phyloP scores from a whole-genome alignment of 2,888 invertebrate genomes.

The Tinea pellionella region DNA sequence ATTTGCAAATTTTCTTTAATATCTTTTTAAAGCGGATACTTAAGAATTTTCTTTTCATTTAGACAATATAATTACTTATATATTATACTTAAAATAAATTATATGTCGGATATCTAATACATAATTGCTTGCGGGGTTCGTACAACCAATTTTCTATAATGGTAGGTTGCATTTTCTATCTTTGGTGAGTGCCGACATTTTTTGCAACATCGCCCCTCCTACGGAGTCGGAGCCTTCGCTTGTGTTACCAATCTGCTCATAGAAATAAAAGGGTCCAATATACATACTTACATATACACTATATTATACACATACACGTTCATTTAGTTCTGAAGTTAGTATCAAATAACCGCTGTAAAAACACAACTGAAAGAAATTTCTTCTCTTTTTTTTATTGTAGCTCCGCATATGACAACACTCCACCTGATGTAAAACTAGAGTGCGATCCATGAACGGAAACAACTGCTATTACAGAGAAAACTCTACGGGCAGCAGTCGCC shows the following conservation, averaged over 20 bases:
- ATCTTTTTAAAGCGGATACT: neutral
- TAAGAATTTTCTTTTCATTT: neutral
- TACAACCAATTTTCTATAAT: slow-evolving; percentile 36
- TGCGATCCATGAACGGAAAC: too few relatives aligned
- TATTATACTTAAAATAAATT: neutral
- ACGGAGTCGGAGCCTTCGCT: slow-evolving; percentile 23
- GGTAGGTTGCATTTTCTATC: slow-evolving; percentile 60
- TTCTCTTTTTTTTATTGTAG: too few relatives aligned
- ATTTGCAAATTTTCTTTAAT: slow-evolving; percentile 3
- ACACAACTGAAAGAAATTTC: too few relatives aligned
- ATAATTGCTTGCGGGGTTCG: slow-evolving; percentile 33
- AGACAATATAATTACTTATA: too few relatives aligned
- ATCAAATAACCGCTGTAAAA: too few relatives aligned
- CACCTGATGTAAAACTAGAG: too few relatives aligned
- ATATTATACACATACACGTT: neutral
- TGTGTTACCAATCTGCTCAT: slow-evolving; percentile 13
- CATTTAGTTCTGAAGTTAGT: too few relatives aligned
- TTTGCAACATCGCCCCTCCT: slow-evolving; percentile 50
- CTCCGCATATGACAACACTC: too few relatives aligned
- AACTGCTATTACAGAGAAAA: too few relatives aligned
- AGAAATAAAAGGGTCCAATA: neutral
- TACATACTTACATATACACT: too few relatives aligned
- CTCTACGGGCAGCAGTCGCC: too few relatives aligned
- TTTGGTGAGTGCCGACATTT: slow-evolving; percentile 61
- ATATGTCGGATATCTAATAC: neutral